phyloP scores from a whole-genome alignment of 2,113 vertebrate genomes.

The Calonectris borealis region DNA sequence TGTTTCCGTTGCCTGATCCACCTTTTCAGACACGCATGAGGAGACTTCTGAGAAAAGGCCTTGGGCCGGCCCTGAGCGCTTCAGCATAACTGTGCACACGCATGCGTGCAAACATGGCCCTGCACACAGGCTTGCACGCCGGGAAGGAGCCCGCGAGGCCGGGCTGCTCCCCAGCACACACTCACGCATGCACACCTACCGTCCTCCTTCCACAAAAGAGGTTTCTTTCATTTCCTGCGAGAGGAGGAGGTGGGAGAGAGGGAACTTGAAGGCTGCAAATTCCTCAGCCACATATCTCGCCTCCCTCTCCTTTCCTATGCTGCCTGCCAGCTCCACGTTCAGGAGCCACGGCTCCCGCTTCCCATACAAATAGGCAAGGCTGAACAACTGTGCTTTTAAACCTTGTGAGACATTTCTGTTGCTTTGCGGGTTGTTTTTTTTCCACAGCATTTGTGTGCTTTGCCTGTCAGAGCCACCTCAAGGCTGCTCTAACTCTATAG shows the following conservation, averaged over 20 bases:
- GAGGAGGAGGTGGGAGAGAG: conserved; percentile 39
- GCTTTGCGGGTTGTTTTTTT: not conserved
- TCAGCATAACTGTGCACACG: accelerated
- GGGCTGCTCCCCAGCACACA: not conserved
- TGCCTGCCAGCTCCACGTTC: not conserved
- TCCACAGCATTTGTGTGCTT: not conserved
- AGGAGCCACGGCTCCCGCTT: not conserved
- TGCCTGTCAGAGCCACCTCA: not conserved
- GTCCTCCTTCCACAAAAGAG: conserved; percentile 25
- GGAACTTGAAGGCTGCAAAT: conserved; percentile 34
- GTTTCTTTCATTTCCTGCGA: conserved; percentile 1
- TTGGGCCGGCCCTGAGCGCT: accelerated
- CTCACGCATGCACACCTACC: not conserved
- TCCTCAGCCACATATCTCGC: conserved; percentile 36
- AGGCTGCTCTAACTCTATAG: not conserved
- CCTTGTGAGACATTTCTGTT: not conserved
- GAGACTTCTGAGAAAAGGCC: not conserved
- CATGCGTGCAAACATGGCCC: not conserved
- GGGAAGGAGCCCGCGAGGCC: not conserved
- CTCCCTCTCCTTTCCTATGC: conserved; percentile 20
- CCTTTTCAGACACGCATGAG: conserved; percentile 21
- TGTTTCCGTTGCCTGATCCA: conserved; percentile 24
- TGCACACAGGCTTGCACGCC: accelerated
- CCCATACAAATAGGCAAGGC: not conserved
- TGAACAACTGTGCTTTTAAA: conserved; percentile 4